Evolutionary conservation across 1,140 invertebrate species (phyloP).

Genomic region (Dolichoris vasculosae): DNA sequence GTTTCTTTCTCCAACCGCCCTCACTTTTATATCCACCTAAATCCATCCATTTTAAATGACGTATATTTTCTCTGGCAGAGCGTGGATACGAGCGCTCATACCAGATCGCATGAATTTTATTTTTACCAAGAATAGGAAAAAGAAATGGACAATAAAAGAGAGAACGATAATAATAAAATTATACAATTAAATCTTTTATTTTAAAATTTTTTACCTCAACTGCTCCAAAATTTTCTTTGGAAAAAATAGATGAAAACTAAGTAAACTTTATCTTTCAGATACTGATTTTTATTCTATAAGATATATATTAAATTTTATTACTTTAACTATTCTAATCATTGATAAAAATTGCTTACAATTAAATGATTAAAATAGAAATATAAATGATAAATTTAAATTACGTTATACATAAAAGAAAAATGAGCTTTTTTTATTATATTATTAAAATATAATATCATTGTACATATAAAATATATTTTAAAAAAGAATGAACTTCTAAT

Average conservation of each 20-base stretch:
- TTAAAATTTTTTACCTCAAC: neutral
- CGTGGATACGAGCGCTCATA: conserved; percentile 21
- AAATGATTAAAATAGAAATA: too few species aligned
- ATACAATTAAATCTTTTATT: neutral
- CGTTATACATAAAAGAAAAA: too few species aligned
- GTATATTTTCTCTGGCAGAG: conserved; percentile 66
- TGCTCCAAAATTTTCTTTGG: neutral
- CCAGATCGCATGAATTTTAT: conserved; percentile 67
- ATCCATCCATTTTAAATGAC: conserved; percentile 73
- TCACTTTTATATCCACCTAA: conserved; percentile 68
- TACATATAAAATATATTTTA: too few species aligned
- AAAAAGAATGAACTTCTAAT: too few species aligned
- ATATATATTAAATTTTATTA: too few species aligned
- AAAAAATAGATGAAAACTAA: neutral
- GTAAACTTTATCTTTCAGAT: neutral
- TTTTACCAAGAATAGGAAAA: conserved; percentile 48
- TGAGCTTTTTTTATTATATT: too few species aligned
- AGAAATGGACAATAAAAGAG: conserved; percentile 46
- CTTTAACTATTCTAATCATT: too few species aligned
- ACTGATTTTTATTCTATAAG: too few species aligned
- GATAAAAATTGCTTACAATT: too few species aligned
- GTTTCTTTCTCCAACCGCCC: conserved; percentile 49
- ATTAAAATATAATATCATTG: too few species aligned
- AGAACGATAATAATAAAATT: conserved; percentile 20
- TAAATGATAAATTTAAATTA: too few species aligned